phyloP scores from a whole-genome alignment of 1,140 invertebrate genomes.

The Apis dorsata region DNA sequence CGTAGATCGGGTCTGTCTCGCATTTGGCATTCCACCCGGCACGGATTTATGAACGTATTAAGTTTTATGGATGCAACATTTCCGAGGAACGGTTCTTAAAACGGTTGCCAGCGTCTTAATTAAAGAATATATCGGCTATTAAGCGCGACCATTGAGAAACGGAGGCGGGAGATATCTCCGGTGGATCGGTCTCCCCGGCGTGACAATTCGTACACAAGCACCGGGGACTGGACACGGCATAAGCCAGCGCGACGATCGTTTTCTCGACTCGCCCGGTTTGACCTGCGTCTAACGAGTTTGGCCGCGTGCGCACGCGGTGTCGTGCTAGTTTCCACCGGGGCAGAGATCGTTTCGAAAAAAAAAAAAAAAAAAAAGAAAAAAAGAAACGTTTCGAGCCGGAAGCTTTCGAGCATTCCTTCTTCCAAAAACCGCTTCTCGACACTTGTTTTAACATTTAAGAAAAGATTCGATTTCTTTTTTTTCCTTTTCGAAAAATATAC shows the following conservation, averaged over 20 bases:
- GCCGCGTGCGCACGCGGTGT: not conserved
- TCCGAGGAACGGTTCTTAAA: constrained; percentile 9
- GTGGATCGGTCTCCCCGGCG: not conserved
- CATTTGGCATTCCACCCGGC: not conserved
- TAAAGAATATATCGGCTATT: constrained; percentile 24
- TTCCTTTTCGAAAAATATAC: too few relatives aligned
- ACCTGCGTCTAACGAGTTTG: constrained; percentile 37
- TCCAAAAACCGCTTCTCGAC: too few relatives aligned
- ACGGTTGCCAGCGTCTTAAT: constrained; percentile 22
- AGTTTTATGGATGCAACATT: constrained; percentile 21
- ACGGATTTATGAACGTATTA: constrained; percentile 32
- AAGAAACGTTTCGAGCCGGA: too few relatives aligned
- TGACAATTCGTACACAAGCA: constrained; percentile 23
- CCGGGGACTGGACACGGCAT: not conserved
- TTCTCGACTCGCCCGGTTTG: constrained; percentile 9
- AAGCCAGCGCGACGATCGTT: constrained; percentile 1
- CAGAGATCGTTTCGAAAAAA: not conserved
- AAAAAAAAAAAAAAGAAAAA: too few relatives aligned
- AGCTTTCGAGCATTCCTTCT: too few relatives aligned
- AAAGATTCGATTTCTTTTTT: too few relatives aligned
- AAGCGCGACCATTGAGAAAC: constrained; percentile 4
- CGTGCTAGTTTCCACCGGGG: constrained; percentile 26
- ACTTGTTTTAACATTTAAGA: too few relatives aligned
- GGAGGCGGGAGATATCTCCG: not conserved
- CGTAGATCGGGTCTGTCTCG: not conserved